A percentile compares a stretch with the other conserved stretches of the same genome.
Evolutionary conservation across 2,113 vertebrate species (phyloP).

Genomic region (Macaca nemestrina): DNA sequence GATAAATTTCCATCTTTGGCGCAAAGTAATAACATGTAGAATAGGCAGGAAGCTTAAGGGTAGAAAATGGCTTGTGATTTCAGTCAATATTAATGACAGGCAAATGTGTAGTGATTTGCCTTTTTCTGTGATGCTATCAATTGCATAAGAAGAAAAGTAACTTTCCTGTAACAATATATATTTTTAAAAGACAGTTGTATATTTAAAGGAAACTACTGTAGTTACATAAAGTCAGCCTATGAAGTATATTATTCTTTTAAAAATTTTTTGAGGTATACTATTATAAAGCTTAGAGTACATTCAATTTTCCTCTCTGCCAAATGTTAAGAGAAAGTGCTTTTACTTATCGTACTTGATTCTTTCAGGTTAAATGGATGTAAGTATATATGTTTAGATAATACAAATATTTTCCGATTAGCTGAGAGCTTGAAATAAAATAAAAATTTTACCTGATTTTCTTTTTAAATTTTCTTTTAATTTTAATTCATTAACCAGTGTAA

Average conservation of each 20-base stretch:
- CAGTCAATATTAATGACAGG: not conserved
- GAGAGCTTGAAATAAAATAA: constrained; percentile 18
- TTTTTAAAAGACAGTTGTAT: constrained; percentile 7
- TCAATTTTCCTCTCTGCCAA: not conserved
- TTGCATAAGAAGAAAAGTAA: constrained; percentile 70
- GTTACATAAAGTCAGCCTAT: not conserved
- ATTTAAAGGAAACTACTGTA: constrained; percentile 7
- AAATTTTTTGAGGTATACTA: not conserved
- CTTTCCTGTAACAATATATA: constrained; percentile 51
- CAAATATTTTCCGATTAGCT: constrained; percentile 46
- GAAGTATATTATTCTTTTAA: not conserved
- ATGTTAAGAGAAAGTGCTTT: constrained; percentile 32
- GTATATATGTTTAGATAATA: constrained; percentile 20
- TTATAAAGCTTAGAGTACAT: not conserved
- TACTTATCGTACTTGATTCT: constrained; percentile 11
- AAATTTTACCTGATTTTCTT: constrained; percentile 21
- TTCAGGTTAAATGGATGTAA: constrained; percentile 10
- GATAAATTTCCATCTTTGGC: not conserved
- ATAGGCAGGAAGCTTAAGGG: not conserved
- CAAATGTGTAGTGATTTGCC: constrained; percentile 57
- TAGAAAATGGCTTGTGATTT: not conserved
- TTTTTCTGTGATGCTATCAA: constrained; percentile 63
- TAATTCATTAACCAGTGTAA: not conserved
- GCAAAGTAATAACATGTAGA: not conserved
- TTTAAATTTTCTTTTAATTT: constrained; percentile 19